Evolutionary conservation across 2,888 invertebrate genomes (phyloP).

Genomic region (Tenodera sinensis): DNA sequence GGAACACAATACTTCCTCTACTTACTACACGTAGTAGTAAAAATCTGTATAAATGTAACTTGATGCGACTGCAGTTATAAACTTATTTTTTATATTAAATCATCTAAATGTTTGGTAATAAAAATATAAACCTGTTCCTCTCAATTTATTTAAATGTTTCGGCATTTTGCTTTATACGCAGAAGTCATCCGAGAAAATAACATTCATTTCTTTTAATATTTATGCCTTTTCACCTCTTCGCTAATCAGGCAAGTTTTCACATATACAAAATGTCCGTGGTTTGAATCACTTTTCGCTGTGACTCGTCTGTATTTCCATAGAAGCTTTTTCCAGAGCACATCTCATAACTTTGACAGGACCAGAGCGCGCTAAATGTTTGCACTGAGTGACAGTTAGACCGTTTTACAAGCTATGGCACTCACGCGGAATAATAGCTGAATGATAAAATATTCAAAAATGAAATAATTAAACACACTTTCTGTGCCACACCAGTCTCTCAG

Average conservation of each 20-base stretch:
- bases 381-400: not conserved
- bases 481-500: not conserved
- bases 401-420: not conserved
- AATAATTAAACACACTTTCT: not conserved
- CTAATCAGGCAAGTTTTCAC: not conserved
- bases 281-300: not conserved
- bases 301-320: not conserved
- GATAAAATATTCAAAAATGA: not conserved
- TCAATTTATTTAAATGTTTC: no score
- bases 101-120: no score
- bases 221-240: no score
- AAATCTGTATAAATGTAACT: no score
- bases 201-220: no score
- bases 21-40: no score
- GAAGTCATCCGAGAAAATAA: no score
- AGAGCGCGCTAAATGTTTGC: not conserved
- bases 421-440: not conserved
- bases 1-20: no score
- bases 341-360: not conserved
- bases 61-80: no score
- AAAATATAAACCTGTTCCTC: no score
- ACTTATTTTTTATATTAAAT: no score
- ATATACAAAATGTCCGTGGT: not conserved
- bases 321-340: not conserved
- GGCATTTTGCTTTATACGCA: no score